A percentile compares a stretch with the other conserved stretches of the same genome.
Conservation (phyloP, 2,888 invertebrate genomes). For the Congeria kusceri region DNA sequence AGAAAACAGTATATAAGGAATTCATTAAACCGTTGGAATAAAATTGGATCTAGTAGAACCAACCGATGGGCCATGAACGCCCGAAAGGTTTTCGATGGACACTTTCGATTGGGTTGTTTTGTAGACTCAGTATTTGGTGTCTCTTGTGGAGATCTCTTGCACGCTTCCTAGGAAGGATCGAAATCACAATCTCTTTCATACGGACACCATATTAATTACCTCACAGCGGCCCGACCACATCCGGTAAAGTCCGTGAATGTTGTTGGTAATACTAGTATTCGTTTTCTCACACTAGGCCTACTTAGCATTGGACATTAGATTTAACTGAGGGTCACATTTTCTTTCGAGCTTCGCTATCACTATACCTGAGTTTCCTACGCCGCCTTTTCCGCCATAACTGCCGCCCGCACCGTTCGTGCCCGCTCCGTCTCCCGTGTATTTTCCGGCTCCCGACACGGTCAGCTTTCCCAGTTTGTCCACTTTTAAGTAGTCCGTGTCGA, state of each 20-base stretch:
- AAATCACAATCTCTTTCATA: too few relatives aligned
- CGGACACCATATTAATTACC: too few relatives aligned
- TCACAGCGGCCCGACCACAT: too few relatives aligned
- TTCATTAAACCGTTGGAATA: neutral
- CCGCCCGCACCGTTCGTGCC: conserved; percentile 64
- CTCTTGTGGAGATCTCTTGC: too few relatives aligned
- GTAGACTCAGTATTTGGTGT: too few relatives aligned
- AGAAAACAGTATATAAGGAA: neutral
- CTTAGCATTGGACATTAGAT: neutral
- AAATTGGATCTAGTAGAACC: neutral
- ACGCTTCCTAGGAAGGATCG: too few relatives aligned
- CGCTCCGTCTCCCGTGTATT: conserved; percentile 61
- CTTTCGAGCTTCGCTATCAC: neutral
- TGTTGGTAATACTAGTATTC: too few relatives aligned
- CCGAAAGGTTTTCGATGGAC: too few relatives aligned
- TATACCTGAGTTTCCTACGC: conserved; percentile 30
- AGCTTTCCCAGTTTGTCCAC: conserved; percentile 69
- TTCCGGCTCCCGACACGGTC: conserved; percentile 62
- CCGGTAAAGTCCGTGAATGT: too few relatives aligned
- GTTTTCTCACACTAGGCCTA: too few relatives aligned
- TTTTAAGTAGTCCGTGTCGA: conserved; percentile 63
- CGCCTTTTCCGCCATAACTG: conserved; percentile 72
- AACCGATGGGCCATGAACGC: too few relatives aligned
- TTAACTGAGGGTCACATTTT: neutral
- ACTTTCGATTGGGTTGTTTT: too few relatives aligned